A percentile compares a stretch with the other conserved stretches of the same genome.
These are phyloP conservation scores for Poeciliopsis infans DNA, from an alignment of 2,797 vertebrate species.

Conservation along the genomic window DNA sequence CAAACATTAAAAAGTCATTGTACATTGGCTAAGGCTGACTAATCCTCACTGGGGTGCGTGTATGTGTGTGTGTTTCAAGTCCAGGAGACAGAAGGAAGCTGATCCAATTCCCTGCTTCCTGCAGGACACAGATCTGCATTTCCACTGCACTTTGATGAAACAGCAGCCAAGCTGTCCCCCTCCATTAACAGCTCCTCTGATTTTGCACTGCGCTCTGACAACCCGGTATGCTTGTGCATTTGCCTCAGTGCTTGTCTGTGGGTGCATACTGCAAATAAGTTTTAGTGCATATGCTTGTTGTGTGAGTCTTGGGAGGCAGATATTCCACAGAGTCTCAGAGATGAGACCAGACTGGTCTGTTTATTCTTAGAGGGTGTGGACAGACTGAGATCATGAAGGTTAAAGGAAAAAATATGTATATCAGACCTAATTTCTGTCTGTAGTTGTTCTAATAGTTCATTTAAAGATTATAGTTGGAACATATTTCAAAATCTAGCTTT, in stretches of 20 bases:
- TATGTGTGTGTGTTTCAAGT: slow-evolving; percentile 49
- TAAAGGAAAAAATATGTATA: neutral
- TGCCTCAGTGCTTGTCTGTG: slow-evolving; percentile 30
- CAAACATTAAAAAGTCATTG: slow-evolving; percentile 49
- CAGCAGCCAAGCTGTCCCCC: slow-evolving; percentile 74
- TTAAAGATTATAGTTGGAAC: neutral
- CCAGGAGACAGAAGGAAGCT: slow-evolving; percentile 64
- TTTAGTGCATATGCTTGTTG: slow-evolving; percentile 43
- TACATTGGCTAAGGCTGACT: slow-evolving; percentile 53
- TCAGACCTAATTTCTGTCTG: slow-evolving; percentile 3
- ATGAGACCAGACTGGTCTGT: slow-evolving; percentile 22
- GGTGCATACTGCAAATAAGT: slow-evolving; percentile 56
- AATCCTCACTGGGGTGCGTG: slow-evolving; percentile 45
- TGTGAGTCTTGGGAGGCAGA: slow-evolving; percentile 55
- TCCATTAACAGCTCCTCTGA: slow-evolving; percentile 76
- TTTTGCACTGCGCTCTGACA: slow-evolving; percentile 68
- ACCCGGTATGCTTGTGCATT: slow-evolving; percentile 37
- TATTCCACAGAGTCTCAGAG: slow-evolving; percentile 29
- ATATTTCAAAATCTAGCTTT: slow-evolving; percentile 7
- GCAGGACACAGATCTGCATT: slow-evolving; percentile 75
- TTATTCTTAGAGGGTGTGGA: slow-evolving; percentile 46
- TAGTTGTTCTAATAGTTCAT: neutral
- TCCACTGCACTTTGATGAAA: slow-evolving; percentile 75
- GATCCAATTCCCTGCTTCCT: slow-evolving; percentile 70
- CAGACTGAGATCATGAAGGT: slow-evolving; percentile 7